Base-by-base conservation (phyloP, 2,888 invertebrate species). In the Cotesia congregata region DNA sequence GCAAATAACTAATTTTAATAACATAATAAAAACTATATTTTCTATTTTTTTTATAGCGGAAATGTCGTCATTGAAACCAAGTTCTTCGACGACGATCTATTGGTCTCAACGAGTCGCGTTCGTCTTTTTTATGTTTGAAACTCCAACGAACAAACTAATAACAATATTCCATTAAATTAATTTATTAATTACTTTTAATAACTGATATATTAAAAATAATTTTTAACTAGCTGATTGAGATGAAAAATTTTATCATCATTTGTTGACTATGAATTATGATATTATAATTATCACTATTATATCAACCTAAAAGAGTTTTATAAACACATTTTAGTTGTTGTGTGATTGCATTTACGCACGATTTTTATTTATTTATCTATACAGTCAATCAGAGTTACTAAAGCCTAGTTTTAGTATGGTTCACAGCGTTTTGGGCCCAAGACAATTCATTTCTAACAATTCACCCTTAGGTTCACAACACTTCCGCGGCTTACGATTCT, bases 11-110 rank as follows among this genome's bases (percentile, higher is more conserved):
- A 20, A 1, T 20, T 20, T 20, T 2, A 20, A 20, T 20, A 20
- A 20, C 20, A 17, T 17, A 20, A 20, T 20, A 20, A 20, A 1
- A 20, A 1, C 1, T 20, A 20, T 20, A 20, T 20, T 30, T 30
- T 30, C 3, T 72, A n/a, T 82, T 81, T 81, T 80, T 81, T 82
- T 79, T 85, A 80, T 92, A 97, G 97, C 91, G 98, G 98, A 7
- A 98, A 98, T 88, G 95, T 98, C 72, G 96, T 98, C 39, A 98
- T 98, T 82, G 98, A 98, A 91, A 98, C 98, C 0, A 96, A 96
- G 89, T 98, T 98, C 91, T 99, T 93, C 89, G 98, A 99, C 89
- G 98, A 96, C 83, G 96, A 98, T 86, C 92, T 97, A 71, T 93
- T 98, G 83, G 97, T 99, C 82, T 96, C 97, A 79, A 98, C 97